Evolutionary conservation across 2,797 vertebrate species (phyloP), one percentile per base, ranked within the genome.

Genomic region (Myotis daubentonii): DNA sequence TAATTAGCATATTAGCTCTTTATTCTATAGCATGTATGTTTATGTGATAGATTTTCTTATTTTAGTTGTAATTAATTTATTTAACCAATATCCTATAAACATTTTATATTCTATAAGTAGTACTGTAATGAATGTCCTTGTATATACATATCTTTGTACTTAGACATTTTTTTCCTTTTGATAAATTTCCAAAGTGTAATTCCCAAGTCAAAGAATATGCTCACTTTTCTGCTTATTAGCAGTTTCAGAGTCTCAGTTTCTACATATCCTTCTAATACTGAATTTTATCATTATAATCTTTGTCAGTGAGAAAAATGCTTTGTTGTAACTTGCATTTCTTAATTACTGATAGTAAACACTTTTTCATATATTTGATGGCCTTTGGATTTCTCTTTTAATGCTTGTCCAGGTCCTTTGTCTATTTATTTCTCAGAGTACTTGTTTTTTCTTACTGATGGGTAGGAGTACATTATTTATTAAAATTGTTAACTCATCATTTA

Each of bases 261-360:
- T 87, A 5, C 3, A 38, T 75, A 83, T 6, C 16, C 41, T 85
- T 23, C 49, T 51, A 49, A 76, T 89, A 53, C 4, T 88, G 53
- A 90, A 74, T 65, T 91, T 60, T 91, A 65, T 91, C 53, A 78
- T 79, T 83, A 30, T 65, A 72, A 33, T 94, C 19, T 87, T 94
- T 84, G 30, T 62, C 51, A 86, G 6, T 51, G 30, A 93, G 79
- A 81, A 83, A 83, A 95, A 86, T 93, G 57, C 10, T 68, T 93
- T 91, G 51, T 72, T 95, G 92, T 75, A 92, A 80, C 53, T 92
- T 74, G 6, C 5, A 66, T 95, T 92, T 95, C 33, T 95, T 96
- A 47, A 47, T 60, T 72, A 87, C 23, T 88, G 84, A 71, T 95
- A 78, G n/a, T 85, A 88, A 92, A 84, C 30, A 79, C 89, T 60